Evolutionary conservation across 2,888 invertebrate species (phyloP).

Genomic region (Apantesis nais): DNA sequence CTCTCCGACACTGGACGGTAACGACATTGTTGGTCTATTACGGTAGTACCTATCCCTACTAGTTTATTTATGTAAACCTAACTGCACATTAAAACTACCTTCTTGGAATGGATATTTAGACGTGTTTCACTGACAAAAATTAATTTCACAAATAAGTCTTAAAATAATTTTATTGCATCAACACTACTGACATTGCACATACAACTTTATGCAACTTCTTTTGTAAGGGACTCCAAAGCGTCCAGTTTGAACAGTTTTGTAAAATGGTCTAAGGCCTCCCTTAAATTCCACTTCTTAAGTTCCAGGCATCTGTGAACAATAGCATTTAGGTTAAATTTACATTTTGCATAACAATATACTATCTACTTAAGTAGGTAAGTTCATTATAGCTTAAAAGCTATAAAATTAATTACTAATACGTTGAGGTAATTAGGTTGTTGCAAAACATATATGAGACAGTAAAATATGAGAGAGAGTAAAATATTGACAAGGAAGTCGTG

Average conservation of each 20-base stretch:
- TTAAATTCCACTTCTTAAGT: conserved; percentile 87
- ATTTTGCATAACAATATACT: background rate
- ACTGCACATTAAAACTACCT: no score
- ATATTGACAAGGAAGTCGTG: no score
- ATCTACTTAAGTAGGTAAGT: background rate
- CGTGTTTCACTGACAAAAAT: background rate
- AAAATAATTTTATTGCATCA: background rate
- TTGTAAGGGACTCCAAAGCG: conserved; percentile 52
- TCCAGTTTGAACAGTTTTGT: conserved; percentile 62
- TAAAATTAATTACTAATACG: background rate
- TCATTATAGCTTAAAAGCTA: background rate
- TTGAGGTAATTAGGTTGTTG: no score
- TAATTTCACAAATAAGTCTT: background rate
- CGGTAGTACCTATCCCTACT: no score
- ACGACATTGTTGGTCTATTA: no score
- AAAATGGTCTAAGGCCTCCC: conserved; percentile 68
- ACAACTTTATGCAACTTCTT: conserved; percentile 14
- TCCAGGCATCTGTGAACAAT: conserved; percentile 86
- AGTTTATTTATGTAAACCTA: no score
- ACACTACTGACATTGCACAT: background rate
- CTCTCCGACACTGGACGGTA: no score
- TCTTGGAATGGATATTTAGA: background rate
- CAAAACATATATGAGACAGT: no score
- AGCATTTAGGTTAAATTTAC: background rate
- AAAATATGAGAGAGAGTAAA: no score